Conservation (phyloP, 2,113 vertebrate genomes). For the Neogale vison region DNA sequence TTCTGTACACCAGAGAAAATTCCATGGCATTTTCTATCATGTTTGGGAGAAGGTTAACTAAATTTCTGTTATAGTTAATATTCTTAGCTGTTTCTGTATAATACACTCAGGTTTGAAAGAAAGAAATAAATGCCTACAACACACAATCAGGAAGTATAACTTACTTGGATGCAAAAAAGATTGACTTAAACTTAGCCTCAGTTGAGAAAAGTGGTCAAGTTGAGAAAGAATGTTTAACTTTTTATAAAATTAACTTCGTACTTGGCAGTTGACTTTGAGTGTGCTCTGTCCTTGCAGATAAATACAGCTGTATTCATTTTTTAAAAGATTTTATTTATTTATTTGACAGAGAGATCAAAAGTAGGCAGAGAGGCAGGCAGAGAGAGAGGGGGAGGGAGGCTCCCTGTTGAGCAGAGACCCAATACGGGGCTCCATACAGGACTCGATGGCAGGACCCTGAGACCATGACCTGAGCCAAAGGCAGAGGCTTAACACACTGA, state of each 20-base stretch:
- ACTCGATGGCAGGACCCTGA: too few species aligned
- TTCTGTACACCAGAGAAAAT: background rate
- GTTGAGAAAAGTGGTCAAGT: background rate
- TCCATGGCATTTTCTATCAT: background rate
- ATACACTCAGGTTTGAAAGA: background rate
- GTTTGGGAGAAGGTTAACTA: background rate
- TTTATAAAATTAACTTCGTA: background rate
- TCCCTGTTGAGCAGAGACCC: too few species aligned
- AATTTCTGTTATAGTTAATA: background rate
- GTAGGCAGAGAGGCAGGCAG: too few species aligned
- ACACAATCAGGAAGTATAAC: background rate
- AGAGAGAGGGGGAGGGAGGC: too few species aligned
- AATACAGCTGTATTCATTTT: background rate
- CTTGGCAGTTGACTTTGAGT: background rate
- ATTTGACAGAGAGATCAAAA: too few species aligned
- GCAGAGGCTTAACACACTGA: too few species aligned
- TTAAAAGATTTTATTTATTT: too few species aligned
- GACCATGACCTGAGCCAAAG: too few species aligned
- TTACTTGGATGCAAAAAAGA: background rate
- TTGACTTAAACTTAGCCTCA: background rate
- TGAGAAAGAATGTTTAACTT: background rate
- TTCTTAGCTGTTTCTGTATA: background rate
- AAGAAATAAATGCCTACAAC: background rate
- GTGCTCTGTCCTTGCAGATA: background rate
- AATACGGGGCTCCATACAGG: too few species aligned